Evolutionary conservation across 1,140 invertebrate species (phyloP).

Genomic region (Frieseomelitta varia): DNA sequence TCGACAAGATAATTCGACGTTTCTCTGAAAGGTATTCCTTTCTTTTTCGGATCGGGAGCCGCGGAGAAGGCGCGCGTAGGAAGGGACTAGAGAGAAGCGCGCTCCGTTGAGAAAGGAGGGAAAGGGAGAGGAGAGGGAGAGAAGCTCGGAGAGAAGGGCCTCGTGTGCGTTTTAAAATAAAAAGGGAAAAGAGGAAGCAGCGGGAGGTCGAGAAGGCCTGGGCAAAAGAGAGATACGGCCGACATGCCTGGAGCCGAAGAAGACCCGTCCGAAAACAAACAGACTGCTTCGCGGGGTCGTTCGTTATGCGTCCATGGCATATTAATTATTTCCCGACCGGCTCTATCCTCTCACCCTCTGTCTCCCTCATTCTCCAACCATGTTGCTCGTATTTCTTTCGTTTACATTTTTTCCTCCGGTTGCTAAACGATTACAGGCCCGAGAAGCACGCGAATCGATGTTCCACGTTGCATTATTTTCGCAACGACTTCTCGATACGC

Average conservation of each 20-base stretch:
- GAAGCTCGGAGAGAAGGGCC: slow-evolving; percentile 35
- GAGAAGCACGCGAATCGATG: slow-evolving; percentile 18
- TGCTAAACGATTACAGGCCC: slow-evolving; percentile 43
- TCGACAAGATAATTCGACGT: neutral
- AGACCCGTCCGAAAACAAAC: slow-evolving; percentile 75
- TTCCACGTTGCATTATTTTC: neutral
- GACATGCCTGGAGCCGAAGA: slow-evolving; percentile 60
- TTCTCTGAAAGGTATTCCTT: slow-evolving; percentile 9
- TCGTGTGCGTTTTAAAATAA: slow-evolving; percentile 67
- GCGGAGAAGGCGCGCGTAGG: neutral
- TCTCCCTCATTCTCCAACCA: neutral
- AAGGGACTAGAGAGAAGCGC: slow-evolving; percentile 5
- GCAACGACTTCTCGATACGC: neutral
- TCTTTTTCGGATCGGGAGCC: neutral
- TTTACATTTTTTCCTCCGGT: slow-evolving; percentile 34
- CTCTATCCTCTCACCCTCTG: slow-evolving; percentile 19
- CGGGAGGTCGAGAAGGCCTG: slow-evolving; percentile 68
- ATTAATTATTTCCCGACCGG: slow-evolving; percentile 75
- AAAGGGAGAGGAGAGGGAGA: slow-evolving; percentile 30
- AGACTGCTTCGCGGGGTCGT: slow-evolving; percentile 70
- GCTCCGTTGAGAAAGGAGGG: slow-evolving; percentile 11
- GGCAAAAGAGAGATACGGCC: slow-evolving; percentile 59
- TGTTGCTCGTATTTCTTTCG: slow-evolving; percentile 33
- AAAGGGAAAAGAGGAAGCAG: slow-evolving; percentile 64
- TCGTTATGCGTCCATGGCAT: slow-evolving; percentile 77